phyloP scores from a whole-genome alignment of 1,140 invertebrate genomes.

The Trichonephila clavata region DNA sequence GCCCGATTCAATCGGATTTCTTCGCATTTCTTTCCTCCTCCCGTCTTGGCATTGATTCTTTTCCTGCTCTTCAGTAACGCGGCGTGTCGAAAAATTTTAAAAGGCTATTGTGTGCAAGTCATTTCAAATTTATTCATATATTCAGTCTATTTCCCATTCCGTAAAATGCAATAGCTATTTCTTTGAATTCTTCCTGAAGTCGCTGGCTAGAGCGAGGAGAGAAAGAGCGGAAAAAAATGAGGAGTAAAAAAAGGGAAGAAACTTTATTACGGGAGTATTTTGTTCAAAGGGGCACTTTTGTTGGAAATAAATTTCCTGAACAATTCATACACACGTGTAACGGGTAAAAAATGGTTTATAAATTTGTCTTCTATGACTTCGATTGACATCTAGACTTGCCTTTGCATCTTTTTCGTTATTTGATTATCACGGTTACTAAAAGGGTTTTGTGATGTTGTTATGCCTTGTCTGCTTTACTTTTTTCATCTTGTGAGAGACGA shows the following conservation, averaged over 20 bases:
- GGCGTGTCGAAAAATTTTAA: constrained; percentile 45
- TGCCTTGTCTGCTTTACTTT: no score
- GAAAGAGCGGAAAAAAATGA: not conserved
- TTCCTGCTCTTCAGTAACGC: not conserved
- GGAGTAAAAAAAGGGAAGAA: not conserved
- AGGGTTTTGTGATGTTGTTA: not conserved
- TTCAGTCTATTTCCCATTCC: constrained; percentile 51
- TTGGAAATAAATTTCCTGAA: constrained; percentile 17
- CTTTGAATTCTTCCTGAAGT: constrained; percentile 20
- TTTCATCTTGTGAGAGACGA: no score
- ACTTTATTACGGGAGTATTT: constrained; percentile 51
- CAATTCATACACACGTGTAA: not conserved
- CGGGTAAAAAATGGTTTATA: not conserved
- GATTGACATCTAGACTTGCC: not conserved
- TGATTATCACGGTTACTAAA: not conserved
- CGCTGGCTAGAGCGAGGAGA: not conserved
- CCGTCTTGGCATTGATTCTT: not conserved
- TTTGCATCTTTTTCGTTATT: not conserved
- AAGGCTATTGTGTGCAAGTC: constrained; percentile 45
- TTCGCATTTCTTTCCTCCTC: not conserved
- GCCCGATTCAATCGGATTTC: constrained; percentile 47
- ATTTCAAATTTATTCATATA: constrained; percentile 64
- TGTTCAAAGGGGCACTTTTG: constrained; percentile 13
- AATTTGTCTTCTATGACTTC: not conserved
- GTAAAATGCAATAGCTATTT: constrained; percentile 44